These are phyloP conservation scores for Zeugodacus cucurbitae DNA, from an alignment of 1,140 invertebrate species.

Conservation along the genomic window DNA sequence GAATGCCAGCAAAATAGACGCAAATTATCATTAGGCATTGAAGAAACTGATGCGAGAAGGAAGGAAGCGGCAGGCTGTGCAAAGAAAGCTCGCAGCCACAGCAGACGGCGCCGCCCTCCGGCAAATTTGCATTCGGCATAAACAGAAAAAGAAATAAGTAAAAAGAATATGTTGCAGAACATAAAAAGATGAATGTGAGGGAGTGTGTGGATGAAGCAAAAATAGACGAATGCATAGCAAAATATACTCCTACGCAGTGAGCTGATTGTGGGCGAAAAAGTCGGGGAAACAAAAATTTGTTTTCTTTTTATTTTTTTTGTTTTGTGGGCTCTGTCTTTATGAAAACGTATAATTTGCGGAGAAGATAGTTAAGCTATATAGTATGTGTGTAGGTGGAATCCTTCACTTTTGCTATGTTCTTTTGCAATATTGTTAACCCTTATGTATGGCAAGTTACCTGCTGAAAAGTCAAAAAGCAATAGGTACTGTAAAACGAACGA, in stretches of 20 bases:
- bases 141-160: not conserved
- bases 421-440: too few species aligned
- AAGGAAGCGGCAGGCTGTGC: not conserved
- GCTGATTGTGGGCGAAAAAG: not conserved
- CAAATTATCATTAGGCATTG: constrained; percentile 25
- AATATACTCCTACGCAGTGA: not conserved
- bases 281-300: not conserved
- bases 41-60: not conserved
- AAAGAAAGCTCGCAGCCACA: not conserved
- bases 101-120: not conserved
- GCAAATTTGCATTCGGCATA: constrained; percentile 7
- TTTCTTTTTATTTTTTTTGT: not conserved
- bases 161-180: not conserved
- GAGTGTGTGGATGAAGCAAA: not conserved
- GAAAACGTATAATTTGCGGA: not conserved
- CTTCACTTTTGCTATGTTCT: too few species aligned
- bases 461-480: too few species aligned
- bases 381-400: not conserved
- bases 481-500: too few species aligned
- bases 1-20: constrained; percentile 11
- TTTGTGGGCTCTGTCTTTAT: not conserved
- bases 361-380: not conserved
- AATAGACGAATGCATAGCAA: not conserved
- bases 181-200: not conserved
- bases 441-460: too few species aligned